These are phyloP conservation scores for Passer domesticus DNA, from an alignment of 2,113 vertebrate genomes.

Conservation along the genomic window DNA sequence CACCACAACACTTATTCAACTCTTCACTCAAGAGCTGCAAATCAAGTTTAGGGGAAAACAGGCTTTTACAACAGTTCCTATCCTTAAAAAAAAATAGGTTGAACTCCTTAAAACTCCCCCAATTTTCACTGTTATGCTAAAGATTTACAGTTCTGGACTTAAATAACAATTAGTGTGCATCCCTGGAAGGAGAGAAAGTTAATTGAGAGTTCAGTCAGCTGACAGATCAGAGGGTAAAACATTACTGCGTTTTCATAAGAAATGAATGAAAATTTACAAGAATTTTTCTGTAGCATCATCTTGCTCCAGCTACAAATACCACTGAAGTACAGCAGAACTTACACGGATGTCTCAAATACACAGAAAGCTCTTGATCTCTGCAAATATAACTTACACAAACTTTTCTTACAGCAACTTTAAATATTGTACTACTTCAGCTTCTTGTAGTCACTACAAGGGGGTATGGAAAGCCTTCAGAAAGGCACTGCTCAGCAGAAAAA, in stretches of 20 bases:
- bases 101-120: background rate
- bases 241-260: background rate
- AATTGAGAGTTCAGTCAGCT: background rate
- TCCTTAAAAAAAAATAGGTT: background rate
- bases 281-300: background rate
- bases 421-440: background rate
- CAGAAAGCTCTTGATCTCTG: background rate
- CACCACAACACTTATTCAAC: background rate
- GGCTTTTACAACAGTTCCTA: background rate
- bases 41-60: background rate
- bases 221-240: background rate
- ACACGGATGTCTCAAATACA: accelerated
- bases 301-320: background rate
- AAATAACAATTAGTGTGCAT: background rate
- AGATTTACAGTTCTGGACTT: background rate
- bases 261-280: background rate
- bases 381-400: background rate
- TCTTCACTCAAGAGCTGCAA: background rate
- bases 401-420: background rate
- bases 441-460: background rate
- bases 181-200: background rate
- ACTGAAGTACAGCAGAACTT: background rate
- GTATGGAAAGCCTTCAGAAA: background rate
- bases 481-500: background rate
- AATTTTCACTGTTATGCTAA: background rate